phyloP scores from a whole-genome alignment of 2,888 invertebrate genomes.

The Sialis fuliginosa region DNA sequence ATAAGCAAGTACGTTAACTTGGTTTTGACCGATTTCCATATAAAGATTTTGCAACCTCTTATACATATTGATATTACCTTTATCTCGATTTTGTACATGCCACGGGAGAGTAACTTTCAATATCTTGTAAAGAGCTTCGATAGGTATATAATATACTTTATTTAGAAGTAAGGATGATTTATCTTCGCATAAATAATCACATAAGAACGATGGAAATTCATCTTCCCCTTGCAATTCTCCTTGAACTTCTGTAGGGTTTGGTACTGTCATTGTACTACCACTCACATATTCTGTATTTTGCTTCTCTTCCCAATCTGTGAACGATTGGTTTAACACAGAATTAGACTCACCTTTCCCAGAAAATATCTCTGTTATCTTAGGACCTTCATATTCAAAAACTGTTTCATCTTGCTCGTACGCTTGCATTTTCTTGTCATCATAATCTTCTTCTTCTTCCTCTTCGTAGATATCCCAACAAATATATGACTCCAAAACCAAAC shows the following conservation, averaged over 20 bases:
- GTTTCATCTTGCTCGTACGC: conserved; percentile 12
- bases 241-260: too few relatives aligned
- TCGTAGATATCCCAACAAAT: conserved; percentile 29
- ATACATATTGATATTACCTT: too few relatives aligned
- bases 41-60: too few relatives aligned
- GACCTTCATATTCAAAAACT: conserved; percentile 16
- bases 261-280: too few relatives aligned
- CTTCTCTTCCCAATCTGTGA: too few relatives aligned
- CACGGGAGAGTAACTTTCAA: neutral
- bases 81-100: neutral
- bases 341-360: neutral
- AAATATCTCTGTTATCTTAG: conserved; percentile 14
- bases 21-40: too few relatives aligned
- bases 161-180: too few relatives aligned
- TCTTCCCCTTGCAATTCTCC: too few relatives aligned
- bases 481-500: conserved; percentile 33
- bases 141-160: neutral
- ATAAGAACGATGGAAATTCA: too few relatives aligned
- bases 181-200: too few relatives aligned
- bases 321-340: too few relatives aligned
- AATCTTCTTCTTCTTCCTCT: conserved; percentile 17
- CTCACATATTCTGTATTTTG: too few relatives aligned
- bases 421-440: conserved; percentile 9
- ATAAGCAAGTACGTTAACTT: neutral
- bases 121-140: neutral